Evolutionary conservation across 92 coral and sea anemone species (phyloP).

Genomic region (Siderastrea radians): DNA sequence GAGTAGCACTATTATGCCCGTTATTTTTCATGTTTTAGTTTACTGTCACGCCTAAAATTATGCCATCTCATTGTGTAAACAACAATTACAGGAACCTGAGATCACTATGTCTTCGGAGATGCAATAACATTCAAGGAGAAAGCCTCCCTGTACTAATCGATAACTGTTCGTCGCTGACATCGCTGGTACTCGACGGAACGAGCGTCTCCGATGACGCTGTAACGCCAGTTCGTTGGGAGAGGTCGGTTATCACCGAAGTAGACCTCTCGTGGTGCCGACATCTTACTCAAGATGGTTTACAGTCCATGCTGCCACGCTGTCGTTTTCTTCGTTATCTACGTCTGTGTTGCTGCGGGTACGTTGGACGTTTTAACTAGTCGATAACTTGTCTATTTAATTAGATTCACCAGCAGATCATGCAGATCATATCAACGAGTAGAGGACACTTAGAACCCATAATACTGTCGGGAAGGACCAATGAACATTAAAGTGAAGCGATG

Average conservation of each 20-base stretch:
- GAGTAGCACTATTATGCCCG: too few species aligned
- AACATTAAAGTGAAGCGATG: too few species aligned
- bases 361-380: background rate
- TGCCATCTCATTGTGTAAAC: background rate
- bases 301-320: slow-evolving; percentile 72
- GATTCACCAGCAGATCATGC: background rate
- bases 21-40: too few species aligned
- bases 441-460: too few species aligned
- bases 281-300: slow-evolving; percentile 77
- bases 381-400: background rate
- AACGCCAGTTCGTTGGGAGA: slow-evolving; percentile 73
- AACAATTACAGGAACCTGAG: slow-evolving; percentile 48
- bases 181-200: slow-evolving; percentile 92
- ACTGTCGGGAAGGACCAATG: too few species aligned
- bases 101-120: slow-evolving; percentile 84
- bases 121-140: slow-evolving; percentile 75
- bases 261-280: slow-evolving; percentile 96
- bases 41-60: background rate
- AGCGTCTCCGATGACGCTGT: slow-evolving; percentile 72
- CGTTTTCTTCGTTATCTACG: slow-evolving; percentile 77
- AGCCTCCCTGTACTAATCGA: slow-evolving; percentile 73
- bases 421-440: background rate
- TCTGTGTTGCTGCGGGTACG: slow-evolving; percentile 88
- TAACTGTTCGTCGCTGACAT: slow-evolving; percentile 69
- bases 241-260: slow-evolving; percentile 73